Evolutionary conservation across 2,797 vertebrate genomes (phyloP), one percentile per base, ranked within the genome.

Genomic region (Meda fulgida): DNA sequence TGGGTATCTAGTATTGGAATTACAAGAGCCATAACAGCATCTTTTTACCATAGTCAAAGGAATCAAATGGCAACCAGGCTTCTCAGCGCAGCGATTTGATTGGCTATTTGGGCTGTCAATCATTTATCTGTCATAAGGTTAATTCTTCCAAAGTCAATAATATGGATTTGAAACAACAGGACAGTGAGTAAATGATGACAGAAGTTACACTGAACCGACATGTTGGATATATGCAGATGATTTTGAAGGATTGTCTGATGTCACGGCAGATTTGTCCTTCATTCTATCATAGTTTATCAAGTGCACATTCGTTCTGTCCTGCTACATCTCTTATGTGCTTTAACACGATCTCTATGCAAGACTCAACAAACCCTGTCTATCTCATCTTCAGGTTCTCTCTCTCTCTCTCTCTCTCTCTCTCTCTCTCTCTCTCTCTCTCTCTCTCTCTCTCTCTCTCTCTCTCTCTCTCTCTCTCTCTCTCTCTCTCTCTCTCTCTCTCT

Each of bases 311-410:
- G 4, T 46, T 70, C 83, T 78, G 82, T 77, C 60, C 72, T 26
- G 60, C 73, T 69, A 40, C 66, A 67, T 83, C 48, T 83, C 75
- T 26, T 53, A 31, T 79, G 67, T 79, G 83, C 65, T 82, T 40
- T 51, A 83, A 48, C 67, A 70, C n/a, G 1, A 31, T 77, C 71
- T 78, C 40, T 75, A 48, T 77, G 79, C 80, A 77, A 51, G 58
- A 81, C 58, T 85, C 71, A 71, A 60, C 80, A 80, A 70, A 48
- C 19, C 7, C 65, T 51, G 48, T n/a, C 73, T 60, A 2, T 40
- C 38, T 40, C 38, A n/a, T n/a, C n/a, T n/a, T n/a, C n/a, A n/a
- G n/a, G n/a, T n/a, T 40, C 38, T 40, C 38, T 40, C 38, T 40
- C 38, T 40, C 38, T 40, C 38, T 40, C 38, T 40, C 38, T 40